A percentile compares a stretch with the other conserved stretches of the same genome.
Conservation (phyloP, 2,797 vertebrate species). For the Pelobates cultripes region DNA sequence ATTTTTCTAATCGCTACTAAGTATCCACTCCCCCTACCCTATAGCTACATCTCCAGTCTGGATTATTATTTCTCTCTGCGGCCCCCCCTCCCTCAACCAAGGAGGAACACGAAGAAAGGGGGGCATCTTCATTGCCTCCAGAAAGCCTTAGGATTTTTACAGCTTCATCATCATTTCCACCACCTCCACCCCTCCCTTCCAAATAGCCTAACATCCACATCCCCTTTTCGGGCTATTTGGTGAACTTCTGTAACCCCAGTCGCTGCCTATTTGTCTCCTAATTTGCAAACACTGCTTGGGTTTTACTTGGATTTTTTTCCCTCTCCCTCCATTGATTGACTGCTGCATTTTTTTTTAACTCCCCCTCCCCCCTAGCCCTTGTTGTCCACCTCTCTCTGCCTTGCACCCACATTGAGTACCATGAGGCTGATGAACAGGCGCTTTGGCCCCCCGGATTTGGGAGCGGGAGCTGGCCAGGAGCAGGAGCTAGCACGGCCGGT, state of each 20-base stretch:
- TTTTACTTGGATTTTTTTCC: neutral
- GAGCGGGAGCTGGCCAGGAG: constrained; percentile 71
- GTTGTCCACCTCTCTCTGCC: constrained; percentile 1
- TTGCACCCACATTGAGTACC: constrained; percentile 2
- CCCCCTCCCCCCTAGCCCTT: neutral
- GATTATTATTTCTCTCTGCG: constrained; percentile 22
- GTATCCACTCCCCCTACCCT: neutral
- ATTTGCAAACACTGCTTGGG: neutral
- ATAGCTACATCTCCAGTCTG: neutral
- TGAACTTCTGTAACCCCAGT: constrained; percentile 16
- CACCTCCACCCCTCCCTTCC: neutral
- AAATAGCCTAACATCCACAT: neutral
- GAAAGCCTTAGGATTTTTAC: constrained; percentile 16
- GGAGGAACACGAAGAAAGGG: constrained; percentile 31
- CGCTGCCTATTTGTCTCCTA: neutral
- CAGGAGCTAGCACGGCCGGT: constrained; percentile 83
- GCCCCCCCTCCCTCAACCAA: neutral
- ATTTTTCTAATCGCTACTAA: constrained; percentile 26
- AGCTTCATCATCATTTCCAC: constrained; percentile 2
- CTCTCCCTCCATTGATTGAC: neutral
- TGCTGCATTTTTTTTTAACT: neutral
- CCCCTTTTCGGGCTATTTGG: constrained; percentile 5
- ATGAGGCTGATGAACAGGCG: constrained; percentile 47
- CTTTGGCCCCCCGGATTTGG: constrained; percentile 33
- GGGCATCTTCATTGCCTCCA: constrained; percentile 20